Conservation (phyloP, 2,797 vertebrate genomes). For the Naso thynnoides region DNA sequence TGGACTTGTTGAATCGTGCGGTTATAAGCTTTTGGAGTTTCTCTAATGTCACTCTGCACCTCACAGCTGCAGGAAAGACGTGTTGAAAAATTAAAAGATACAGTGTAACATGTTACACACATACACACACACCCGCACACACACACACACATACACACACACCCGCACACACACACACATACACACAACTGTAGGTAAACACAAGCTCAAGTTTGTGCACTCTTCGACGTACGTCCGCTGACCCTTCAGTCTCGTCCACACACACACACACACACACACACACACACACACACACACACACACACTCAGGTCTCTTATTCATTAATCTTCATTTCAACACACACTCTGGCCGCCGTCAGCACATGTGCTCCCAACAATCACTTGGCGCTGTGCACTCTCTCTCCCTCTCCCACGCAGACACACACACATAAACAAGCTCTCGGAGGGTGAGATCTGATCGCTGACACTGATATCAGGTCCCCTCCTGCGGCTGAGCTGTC, state of each 20-base stretch:
- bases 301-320: constrained; percentile 65
- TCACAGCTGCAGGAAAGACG: constrained; percentile 73
- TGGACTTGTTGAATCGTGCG: constrained; percentile 55
- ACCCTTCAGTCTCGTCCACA: constrained; percentile 59
- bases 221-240: constrained; percentile 60
- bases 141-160: constrained; percentile 13
- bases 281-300: constrained; percentile 59
- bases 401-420: constrained; percentile 36
- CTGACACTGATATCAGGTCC: constrained; percentile 81
- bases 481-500: constrained; percentile 78
- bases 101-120: constrained; percentile 41
- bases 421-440: constrained; percentile 62
- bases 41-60: constrained; percentile 71
- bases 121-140: constrained; percentile 22
- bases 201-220: constrained; percentile 60
- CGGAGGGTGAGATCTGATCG: constrained; percentile 80
- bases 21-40: constrained; percentile 55
- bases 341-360: constrained; percentile 79
- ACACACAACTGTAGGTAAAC: constrained; percentile 30
- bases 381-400: constrained; percentile 71
- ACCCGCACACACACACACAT: not conserved
- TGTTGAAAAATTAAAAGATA: constrained; percentile 66
- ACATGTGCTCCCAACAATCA: constrained; percentile 83
- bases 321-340: constrained; percentile 86
- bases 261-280: no score